phyloP scores from a whole-genome alignment of 2,797 vertebrate genomes.

The Fratercula arctica region DNA sequence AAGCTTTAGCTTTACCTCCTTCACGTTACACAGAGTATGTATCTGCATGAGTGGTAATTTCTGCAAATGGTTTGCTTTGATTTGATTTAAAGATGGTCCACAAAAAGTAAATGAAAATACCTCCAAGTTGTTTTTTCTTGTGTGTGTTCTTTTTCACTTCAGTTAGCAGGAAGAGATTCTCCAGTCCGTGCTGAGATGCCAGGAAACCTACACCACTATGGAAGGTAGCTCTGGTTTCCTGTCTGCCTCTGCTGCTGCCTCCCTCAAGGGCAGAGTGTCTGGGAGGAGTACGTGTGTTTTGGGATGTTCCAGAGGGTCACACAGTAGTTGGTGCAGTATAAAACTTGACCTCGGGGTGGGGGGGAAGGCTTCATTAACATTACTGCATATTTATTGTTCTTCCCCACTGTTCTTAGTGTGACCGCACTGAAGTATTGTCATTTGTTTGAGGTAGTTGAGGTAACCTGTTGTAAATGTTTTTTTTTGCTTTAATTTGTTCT shows the following conservation, averaged over 20 bases:
- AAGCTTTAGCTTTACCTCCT: background rate
- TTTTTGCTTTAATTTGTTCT: background rate
- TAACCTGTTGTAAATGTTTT: too few relatives aligned
- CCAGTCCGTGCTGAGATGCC: slow-evolving; percentile 93
- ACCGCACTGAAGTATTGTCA: too few relatives aligned
- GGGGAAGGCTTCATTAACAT: background rate
- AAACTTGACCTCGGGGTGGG: background rate
- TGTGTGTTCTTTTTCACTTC: background rate
- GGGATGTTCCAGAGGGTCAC: background rate
- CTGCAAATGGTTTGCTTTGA: background rate
- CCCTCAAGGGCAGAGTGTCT: background rate
- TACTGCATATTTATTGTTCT: background rate
- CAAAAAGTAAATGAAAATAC: background rate
- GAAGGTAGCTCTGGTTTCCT: slow-evolving; percentile 82
- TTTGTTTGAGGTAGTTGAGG: too few relatives aligned
- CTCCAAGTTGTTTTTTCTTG: background rate
- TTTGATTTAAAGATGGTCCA: background rate
- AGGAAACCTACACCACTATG: slow-evolving; percentile 96
- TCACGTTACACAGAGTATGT: background rate
- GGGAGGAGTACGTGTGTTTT: background rate
- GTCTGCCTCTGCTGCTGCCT: background rate
- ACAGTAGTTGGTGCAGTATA: background rate
- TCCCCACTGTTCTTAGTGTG: background rate
- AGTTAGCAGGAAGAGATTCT: slow-evolving; percentile 97
- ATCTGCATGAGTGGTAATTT: background rate